Evolutionary conservation across 2,888 invertebrate genomes (phyloP).

Genomic region (Drosophila yooni): DNA sequence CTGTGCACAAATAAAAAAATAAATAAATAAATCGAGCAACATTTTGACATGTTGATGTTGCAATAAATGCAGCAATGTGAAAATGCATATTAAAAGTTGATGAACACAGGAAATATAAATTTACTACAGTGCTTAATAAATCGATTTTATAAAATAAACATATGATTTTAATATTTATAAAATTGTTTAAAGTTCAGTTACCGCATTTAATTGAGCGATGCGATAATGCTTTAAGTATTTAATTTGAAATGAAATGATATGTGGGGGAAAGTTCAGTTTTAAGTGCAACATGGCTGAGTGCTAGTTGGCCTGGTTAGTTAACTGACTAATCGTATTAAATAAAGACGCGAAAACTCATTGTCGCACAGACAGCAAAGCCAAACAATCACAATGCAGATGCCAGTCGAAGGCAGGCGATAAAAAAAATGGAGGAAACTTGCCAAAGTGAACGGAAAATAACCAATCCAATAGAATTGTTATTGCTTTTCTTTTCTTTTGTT

Average conservation of each 20-base stretch:
- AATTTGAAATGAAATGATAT: background rate
- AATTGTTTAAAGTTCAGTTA: background rate
- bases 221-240: background rate
- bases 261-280: background rate
- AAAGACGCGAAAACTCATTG: conserved; percentile 56
- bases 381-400: conserved; percentile 46
- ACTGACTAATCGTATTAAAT: conserved; percentile 70
- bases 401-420: conserved; percentile 27
- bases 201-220: background rate
- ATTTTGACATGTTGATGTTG: background rate
- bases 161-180: background rate
- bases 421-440: background rate
- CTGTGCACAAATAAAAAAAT: background rate
- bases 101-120: background rate
- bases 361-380: conserved; percentile 35
- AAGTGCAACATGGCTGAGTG: conserved; percentile 1
- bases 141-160: background rate
- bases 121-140: background rate
- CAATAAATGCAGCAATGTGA: background rate
- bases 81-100: background rate
- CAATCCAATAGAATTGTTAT: conserved; percentile 77
- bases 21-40: background rate
- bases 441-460: conserved; percentile 42
- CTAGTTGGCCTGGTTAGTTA: conserved; percentile 29
- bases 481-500: conserved; percentile 58